Base-by-base conservation (phyloP, 1,140 invertebrate species). In the Pachyrhynchus sulphureomaculatus region DNA sequence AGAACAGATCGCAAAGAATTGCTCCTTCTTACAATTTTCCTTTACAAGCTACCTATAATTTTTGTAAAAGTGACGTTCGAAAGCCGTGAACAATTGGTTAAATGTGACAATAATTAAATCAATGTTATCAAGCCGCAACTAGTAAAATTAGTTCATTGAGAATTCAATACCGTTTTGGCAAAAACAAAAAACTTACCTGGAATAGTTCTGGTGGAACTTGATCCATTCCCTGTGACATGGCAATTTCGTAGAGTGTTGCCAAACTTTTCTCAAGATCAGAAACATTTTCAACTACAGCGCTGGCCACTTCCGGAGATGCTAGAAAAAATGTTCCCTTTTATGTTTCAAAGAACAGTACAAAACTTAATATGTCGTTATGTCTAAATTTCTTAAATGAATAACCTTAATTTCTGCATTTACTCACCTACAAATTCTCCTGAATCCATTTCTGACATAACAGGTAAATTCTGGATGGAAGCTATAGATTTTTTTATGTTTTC, bases 401-500 rank as follows among this genome's bases (percentile, higher is more conserved):
- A n/a, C n/a, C n/a, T n/a, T n/a, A n/a, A n/a, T n/a, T n/a, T n/a
- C n/a, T n/a, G n/a, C n/a, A n/a, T 13, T 13, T 10, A 42, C 26
- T 15, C 26, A 54, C 39, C 39, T 42, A 21, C n/a, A 17, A 57
- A 47, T 24, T 57, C 9, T 47, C 39, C 34, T 20, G 47, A 42
- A 17, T 57, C 42, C 12, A 48, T 36, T 62, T 71, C 65, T 6
- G 36, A 36, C 58, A 74, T 68, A 9, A 73, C 56, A 9, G 71
- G 66, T 41, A 73, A 42, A 39, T 62, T 63, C 53, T 71, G 64
- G 12, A 76, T 58, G 5, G 53, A 55, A 4, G 62, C 59, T 29
- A 76, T 73, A 15, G 62, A 68, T 42, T 63, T 68, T 49, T 69
- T 71, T 10, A 76, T 29, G 20, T 72, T 67, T 8, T 70, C 65